Evolutionary conservation across 2,888 invertebrate genomes (phyloP), one percentile per base, ranked within the genome.

Genomic region (Acleris sparsana): DNA sequence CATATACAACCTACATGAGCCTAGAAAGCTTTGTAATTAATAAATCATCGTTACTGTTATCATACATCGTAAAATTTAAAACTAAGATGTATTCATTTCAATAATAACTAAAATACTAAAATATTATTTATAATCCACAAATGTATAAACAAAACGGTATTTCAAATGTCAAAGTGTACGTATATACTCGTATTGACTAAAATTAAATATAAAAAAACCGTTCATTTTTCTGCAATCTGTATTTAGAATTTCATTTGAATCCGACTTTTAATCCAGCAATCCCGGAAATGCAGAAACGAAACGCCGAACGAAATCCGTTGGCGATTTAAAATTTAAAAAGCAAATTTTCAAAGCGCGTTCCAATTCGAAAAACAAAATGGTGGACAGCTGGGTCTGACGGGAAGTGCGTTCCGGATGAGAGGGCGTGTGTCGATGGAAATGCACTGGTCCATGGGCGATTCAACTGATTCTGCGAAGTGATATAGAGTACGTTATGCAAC

Each of bases 361-460:
- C 65, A 68, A 71, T 67, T 71, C 73, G 53, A 53, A 56, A 66
- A 77, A 70, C 70, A 74, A 75, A 74, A 75, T 71, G 70, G 72
- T 72, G 70, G 75, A 69, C 82, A 77, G 75, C 75, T 76, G 77
- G 70, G 70, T 71, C 75, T 74, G 79, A 74, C 78, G 76, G 67
- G 55, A 60, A 64, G 75, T 75, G 73, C 77, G 79, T 84, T 82
- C 79, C 85, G 78, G 79, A 68, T 77, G 60, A 56, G 60, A 55
- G 76, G 75, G 66, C 75, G 81, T 73, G 73, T 77, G 78, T 76
- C 78, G 80, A 78, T 75, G 76, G 74, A 75, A 76, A 75, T 78
- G 80, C 83, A 83, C 71, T 73, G 73, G 72, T 71, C 73, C 80
- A 76, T 81, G 74, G 78, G 76, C 73, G 72, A 68, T 55, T 43